These are phyloP conservation scores for Sus cebifrons DNA, from an alignment of 2,797 vertebrate genomes.

Conservation along the genomic window DNA sequence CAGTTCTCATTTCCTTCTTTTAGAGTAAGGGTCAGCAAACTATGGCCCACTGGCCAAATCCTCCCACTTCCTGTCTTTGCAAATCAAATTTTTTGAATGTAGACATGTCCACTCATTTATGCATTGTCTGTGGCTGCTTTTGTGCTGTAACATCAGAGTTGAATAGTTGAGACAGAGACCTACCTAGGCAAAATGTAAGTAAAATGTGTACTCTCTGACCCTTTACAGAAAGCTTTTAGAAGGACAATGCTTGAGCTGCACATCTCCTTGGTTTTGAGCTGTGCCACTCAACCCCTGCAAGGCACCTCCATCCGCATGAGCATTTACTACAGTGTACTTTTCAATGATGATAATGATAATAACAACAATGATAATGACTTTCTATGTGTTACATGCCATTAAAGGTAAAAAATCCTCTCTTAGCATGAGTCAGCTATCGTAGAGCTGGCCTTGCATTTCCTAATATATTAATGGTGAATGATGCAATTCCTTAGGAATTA, in stretches of 20 bases:
- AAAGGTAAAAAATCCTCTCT: background rate
- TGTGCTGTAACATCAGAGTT: background rate
- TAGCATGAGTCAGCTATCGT: background rate
- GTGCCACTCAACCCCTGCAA: background rate
- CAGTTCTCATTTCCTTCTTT: background rate
- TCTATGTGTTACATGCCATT: background rate
- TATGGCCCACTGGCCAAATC: background rate
- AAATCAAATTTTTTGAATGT: background rate
- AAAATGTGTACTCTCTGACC: background rate
- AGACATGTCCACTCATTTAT: background rate
- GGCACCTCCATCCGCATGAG: background rate
- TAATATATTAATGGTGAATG: background rate
- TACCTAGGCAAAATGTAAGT: background rate
- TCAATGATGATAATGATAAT: background rate
- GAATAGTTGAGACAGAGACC: background rate
- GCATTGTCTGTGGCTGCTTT: background rate
- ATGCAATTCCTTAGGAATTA: background rate
- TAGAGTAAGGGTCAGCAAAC: background rate
- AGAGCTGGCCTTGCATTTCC: background rate
- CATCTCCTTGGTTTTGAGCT: background rate
- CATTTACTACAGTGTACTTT: background rate
- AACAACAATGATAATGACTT: background rate
- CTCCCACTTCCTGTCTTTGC: background rate
- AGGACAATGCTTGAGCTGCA: background rate
- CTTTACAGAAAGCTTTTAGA: background rate